Evolutionary conservation across 2,797 vertebrate species (phyloP), one percentile per base, ranked within the genome.

Genomic region (Euphonia xanthogaster): DNA sequence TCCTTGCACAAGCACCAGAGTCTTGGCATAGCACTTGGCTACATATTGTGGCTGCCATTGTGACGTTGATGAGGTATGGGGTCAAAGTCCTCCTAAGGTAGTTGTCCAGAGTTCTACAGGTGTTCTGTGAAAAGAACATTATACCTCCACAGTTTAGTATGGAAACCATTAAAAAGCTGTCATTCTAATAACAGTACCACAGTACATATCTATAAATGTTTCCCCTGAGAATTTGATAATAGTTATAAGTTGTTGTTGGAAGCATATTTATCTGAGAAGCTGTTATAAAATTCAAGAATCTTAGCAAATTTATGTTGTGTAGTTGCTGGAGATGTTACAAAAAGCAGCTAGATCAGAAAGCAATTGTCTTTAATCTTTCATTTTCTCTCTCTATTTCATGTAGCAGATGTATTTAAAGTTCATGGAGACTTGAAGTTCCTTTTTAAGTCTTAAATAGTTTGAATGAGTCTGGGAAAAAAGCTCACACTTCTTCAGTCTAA

Each of bases 1-100:
- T 99, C 78, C 99, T 96, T 70, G 93, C 86, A 20, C 99, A 99
- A 40, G 98, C 96, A 27, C 99, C 99, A 24, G 96, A 95, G 15
- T 97, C 96, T 68, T 98, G 97, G 73, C 99, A 99, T 72, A 99
- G 88, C 21, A 96, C 96, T 60, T 97, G 75, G 75, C 98, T 98
- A 94, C 99, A 99, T 80, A 99, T 98, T 97, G 97, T 98, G 78
- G 98, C 96, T 22, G 99, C 99, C 40, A 98, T 98, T 1, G 99
- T 99, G 94, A 99, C 97, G 2, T 99, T 99, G 95, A 98, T 98
- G 44, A 99, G 67, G 82, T 99, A 99, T 1, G 98, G 98, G 81
- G 97, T 98, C 61, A 99, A 85, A 42, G 94, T 98, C 45, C 84
- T 97, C 8, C 77, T 94, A 73, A 99, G 88, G 84, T 98, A 99